phyloP scores from a whole-genome alignment of 2,113 vertebrate species.

The Glaucidium brasilianum region DNA sequence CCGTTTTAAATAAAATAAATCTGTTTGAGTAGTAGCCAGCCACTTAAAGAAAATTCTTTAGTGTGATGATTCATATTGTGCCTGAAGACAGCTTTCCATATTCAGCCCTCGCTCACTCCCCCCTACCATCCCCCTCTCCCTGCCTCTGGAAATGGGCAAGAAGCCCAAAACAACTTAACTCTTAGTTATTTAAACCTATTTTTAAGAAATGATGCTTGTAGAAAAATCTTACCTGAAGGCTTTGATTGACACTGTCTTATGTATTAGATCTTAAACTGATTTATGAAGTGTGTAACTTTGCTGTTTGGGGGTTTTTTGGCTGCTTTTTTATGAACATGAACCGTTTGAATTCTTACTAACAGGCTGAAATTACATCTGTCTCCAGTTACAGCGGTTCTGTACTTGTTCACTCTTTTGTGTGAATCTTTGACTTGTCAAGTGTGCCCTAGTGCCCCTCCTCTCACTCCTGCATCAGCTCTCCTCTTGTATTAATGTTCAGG shows the following conservation, averaged over 20 bases:
- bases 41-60: not conserved
- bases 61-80: conserved; percentile 7
- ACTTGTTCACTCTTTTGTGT: not conserved
- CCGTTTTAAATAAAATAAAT: not conserved
- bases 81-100: conserved; percentile 3
- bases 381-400: not conserved
- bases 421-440: not conserved
- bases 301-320: not conserved
- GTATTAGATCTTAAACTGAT: not conserved
- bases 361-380: not conserved
- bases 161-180: not conserved
- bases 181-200: not conserved
- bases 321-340: not conserved
- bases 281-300: not conserved
- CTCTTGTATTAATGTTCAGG: rapidly evolving
- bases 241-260: not conserved
- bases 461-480: not conserved
- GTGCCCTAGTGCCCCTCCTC: not conserved
- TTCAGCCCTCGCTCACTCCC: not conserved
- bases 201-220: not conserved
- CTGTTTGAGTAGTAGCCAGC: not conserved
- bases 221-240: not conserved
- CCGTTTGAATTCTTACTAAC: not conserved
- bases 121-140: not conserved
- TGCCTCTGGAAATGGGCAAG: conserved; percentile 16